Evolutionary conservation across 2,888 invertebrate species (phyloP).

Genomic region (Latrodectus elegans): DNA sequence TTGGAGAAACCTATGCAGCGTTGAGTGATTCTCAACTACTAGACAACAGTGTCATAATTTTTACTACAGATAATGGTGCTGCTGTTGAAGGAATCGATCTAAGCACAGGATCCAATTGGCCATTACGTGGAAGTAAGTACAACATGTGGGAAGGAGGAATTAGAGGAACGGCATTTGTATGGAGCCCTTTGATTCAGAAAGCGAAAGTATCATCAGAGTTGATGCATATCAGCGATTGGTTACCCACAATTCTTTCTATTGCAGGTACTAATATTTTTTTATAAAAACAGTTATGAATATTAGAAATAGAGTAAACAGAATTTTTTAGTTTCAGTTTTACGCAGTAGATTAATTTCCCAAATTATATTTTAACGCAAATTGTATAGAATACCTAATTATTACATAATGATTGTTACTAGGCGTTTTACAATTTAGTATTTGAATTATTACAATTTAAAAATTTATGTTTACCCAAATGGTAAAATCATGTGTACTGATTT

Average conservation of each 20-base stretch:
- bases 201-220: slow-evolving; percentile 73
- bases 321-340: no score
- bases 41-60: slow-evolving; percentile 87
- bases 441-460: no score
- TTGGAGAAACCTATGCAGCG: slow-evolving; percentile 85
- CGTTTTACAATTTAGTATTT: no score
- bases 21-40: slow-evolving; percentile 82
- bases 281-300: no score
- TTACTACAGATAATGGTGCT: slow-evolving; percentile 92
- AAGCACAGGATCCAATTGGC: slow-evolving; percentile 80
- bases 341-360: no score
- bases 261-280: slow-evolving; percentile 72
- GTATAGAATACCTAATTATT: no score
- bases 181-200: slow-evolving; percentile 82
- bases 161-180: slow-evolving; percentile 85
- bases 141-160: slow-evolving; percentile 96
- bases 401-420: no score
- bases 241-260: slow-evolving; percentile 75
- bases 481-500: no score
- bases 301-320: no score
- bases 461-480: no score
- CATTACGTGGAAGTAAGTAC: slow-evolving; percentile 75
- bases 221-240: slow-evolving; percentile 76
- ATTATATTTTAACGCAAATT: no score
- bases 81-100: slow-evolving; percentile 79